Percentiles rank a stretch among this genome's conserved stretches.
Evolutionary conservation across 2,888 invertebrate species (phyloP).

Genomic region (Formica aserva): DNA sequence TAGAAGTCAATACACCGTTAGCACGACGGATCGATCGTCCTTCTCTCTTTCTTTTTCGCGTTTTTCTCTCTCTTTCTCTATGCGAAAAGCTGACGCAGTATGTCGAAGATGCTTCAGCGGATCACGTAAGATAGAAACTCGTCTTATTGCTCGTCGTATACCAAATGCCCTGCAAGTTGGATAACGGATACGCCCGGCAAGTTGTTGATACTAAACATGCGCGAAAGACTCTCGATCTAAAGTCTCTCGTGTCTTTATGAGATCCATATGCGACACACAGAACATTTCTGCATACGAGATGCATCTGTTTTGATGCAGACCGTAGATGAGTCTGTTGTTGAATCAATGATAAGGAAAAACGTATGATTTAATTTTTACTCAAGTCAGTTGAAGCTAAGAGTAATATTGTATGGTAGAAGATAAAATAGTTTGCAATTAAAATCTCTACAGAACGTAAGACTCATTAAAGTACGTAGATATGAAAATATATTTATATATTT

Average conservation of each 20-base stretch:
- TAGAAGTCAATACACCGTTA: slow-evolving; percentile 63
- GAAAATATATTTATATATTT: too few species aligned
- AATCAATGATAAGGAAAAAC: background rate
- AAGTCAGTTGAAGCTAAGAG: background rate
- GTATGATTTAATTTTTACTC: background rate
- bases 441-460: too few species aligned
- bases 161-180: slow-evolving; percentile 15
- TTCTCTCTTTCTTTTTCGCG: slow-evolving; percentile 31
- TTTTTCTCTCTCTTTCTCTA: background rate
- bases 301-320: background rate
- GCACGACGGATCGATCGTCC: slow-evolving; percentile 60
- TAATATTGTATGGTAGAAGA: background rate
- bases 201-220: slow-evolving; percentile 48
- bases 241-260: slow-evolving; percentile 3
- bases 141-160: slow-evolving; percentile 18
- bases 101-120: slow-evolving; percentile 3
- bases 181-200: slow-evolving; percentile 29
- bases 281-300: background rate
- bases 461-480: too few species aligned
- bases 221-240: background rate
- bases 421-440: background rate
- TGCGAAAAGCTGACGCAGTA: background rate
- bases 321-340: background rate
- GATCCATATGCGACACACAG: background rate
- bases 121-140: slow-evolving; percentile 21